Conservation (phyloP, 1,140 invertebrate genomes). For the Scaptomyza graminum region DNA sequence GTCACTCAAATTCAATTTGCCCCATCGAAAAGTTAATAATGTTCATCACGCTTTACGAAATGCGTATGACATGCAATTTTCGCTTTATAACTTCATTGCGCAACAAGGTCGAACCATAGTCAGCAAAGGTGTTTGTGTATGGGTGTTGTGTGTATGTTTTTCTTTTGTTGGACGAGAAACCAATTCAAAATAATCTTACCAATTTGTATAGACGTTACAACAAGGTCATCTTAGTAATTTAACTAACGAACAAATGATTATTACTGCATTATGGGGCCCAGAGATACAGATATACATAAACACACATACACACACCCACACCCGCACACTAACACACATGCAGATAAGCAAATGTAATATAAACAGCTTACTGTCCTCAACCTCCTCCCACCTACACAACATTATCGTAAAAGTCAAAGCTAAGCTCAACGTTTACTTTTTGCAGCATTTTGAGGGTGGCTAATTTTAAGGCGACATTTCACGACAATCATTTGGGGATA, state of each 20-base stretch:
- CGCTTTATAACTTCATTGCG: slow-evolving; percentile 71
- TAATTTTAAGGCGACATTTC: slow-evolving; percentile 57
- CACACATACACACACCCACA: slow-evolving; percentile 39
- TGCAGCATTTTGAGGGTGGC: slow-evolving; percentile 57
- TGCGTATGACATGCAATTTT: slow-evolving; percentile 67
- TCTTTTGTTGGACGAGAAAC: slow-evolving; percentile 37
- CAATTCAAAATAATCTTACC: slow-evolving; percentile 76
- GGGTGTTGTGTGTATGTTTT: slow-evolving; percentile 1
- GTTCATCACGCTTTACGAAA: slow-evolving; percentile 38
- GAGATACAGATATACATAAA: slow-evolving; percentile 7
- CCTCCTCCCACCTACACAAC: slow-evolving; percentile 35
- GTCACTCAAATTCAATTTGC: slow-evolving; percentile 70
- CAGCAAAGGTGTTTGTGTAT: neutral
- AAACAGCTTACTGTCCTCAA: slow-evolving; percentile 63
- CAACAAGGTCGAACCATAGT: slow-evolving; percentile 44
- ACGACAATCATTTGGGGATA: slow-evolving; percentile 10
- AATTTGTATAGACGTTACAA: slow-evolving; percentile 54
- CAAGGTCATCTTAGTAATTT: slow-evolving; percentile 74
- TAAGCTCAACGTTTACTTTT: slow-evolving; percentile 63
- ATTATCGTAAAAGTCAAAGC: slow-evolving; percentile 79
- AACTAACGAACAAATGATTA: slow-evolving; percentile 77
- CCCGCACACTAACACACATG: slow-evolving; percentile 43
- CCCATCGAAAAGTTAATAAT: slow-evolving; percentile 67
- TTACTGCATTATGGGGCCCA: slow-evolving; percentile 66
- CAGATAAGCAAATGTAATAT: slow-evolving; percentile 78